A percentile compares a stretch with the other conserved stretches of the same genome.
These are phyloP conservation scores for Bufotes viridis DNA, from an alignment of 2,797 vertebrate genomes.

Conservation along the genomic window DNA sequence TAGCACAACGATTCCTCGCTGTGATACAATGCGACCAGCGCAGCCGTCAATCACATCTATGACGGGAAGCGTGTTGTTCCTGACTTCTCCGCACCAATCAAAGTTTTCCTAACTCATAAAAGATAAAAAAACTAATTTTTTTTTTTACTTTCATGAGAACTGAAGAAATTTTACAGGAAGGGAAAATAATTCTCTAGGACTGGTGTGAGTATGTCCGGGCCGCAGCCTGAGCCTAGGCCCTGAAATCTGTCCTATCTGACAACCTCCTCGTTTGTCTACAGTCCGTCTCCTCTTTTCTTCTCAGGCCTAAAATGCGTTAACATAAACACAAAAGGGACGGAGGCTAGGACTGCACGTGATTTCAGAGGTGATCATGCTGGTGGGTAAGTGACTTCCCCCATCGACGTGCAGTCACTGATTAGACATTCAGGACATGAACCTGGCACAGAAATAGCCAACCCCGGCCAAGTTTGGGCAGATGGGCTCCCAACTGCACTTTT, in stretches of 20 bases:
- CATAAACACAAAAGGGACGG: conserved; percentile 3
- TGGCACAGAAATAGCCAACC: conserved; percentile 40
- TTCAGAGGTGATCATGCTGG: background rate
- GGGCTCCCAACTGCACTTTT: conserved; percentile 63
- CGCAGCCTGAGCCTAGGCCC: background rate
- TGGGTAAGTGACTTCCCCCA: conserved; percentile 59
- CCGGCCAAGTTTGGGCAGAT: conserved; percentile 78
- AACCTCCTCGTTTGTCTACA: background rate
- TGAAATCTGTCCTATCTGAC: background rate
- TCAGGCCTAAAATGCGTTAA: background rate
- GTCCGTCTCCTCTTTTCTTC: background rate
- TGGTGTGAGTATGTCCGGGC: too few relatives aligned
- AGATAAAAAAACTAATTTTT: background rate
- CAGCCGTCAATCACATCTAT: background rate
- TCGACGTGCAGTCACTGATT: conserved; percentile 70
- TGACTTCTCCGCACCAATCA: background rate
- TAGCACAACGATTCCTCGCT: background rate
- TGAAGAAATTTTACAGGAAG: conserved; percentile 2
- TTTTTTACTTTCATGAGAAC: background rate
- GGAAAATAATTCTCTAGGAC: background rate
- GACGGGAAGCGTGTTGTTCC: background rate
- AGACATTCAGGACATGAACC: conserved; percentile 74
- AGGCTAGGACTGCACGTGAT: background rate
- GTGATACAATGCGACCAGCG: background rate
- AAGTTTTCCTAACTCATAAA: background rate